A percentile compares a stretch with the other conserved stretches of the same genome.
phyloP scores from a whole-genome alignment of 1,140 invertebrate species.

The Panagrolaimus sp. region DNA sequence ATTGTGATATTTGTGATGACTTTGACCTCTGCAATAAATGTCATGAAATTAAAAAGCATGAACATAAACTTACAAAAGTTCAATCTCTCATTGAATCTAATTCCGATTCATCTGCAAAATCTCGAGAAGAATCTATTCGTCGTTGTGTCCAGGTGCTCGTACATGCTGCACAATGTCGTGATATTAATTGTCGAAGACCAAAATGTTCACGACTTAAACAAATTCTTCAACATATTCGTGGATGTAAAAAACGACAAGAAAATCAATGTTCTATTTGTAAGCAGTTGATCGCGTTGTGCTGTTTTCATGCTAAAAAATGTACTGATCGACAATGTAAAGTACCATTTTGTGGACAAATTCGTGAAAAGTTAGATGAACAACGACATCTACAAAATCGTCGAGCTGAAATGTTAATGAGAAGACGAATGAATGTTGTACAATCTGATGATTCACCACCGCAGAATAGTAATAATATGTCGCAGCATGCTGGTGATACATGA shows the following conservation, averaged over 20 bases:
- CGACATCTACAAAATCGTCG: slow-evolving; percentile 64
- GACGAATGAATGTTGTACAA: slow-evolving; percentile 40
- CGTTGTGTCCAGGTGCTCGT: slow-evolving; percentile 93
- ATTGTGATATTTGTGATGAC: neutral
- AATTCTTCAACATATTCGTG: slow-evolving; percentile 88
- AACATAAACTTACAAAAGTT: slow-evolving; percentile 88
- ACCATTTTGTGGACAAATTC: slow-evolving; percentile 95
- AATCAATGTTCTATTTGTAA: slow-evolving; percentile 92
- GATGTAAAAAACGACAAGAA: slow-evolving; percentile 87
- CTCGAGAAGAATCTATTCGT: slow-evolving; percentile 61
- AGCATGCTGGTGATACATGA: too few species aligned
- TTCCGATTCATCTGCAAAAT: slow-evolving; percentile 67
- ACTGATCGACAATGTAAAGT: slow-evolving; percentile 60
- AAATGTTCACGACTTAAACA: slow-evolving; percentile 98
- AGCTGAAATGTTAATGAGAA: slow-evolving; percentile 56
- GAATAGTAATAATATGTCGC: too few species aligned
- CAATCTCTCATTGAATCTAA: slow-evolving; percentile 78
- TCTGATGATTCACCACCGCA: too few species aligned
- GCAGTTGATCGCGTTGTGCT: slow-evolving; percentile 92
- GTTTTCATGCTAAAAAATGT: slow-evolving; percentile 98
- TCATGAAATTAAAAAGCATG: slow-evolving; percentile 42
- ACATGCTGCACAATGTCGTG: slow-evolving; percentile 88
- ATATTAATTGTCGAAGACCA: slow-evolving; percentile 90
- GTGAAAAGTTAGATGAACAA: slow-evolving; percentile 91
- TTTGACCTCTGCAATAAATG: slow-evolving; percentile 6